Evolutionary conservation across 2,797 vertebrate genomes (phyloP).

Genomic region (Oreonectes daqikongensis): DNA sequence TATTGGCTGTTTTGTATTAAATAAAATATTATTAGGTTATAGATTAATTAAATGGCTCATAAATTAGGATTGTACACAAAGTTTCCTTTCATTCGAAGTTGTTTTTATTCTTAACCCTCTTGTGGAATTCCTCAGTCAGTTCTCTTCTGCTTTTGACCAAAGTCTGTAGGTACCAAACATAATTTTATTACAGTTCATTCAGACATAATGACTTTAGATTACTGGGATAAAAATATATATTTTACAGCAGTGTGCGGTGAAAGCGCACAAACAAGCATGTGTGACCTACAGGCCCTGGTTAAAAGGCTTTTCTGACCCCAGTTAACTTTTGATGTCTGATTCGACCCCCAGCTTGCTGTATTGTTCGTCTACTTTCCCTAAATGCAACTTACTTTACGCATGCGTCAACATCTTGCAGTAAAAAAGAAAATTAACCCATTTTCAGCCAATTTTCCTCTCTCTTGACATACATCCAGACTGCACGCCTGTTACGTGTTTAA

Average conservation of each 20-base stretch:
- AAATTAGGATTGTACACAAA: neutral
- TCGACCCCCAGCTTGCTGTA: constrained; percentile 76
- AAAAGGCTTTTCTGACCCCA: constrained; percentile 65
- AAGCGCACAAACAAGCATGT: constrained; percentile 46
- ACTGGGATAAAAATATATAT: neutral
- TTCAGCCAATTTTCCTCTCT: constrained; percentile 85
- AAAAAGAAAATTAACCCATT: constrained; percentile 83
- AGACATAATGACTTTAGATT: neutral
- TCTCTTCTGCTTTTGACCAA: constrained; percentile 71
- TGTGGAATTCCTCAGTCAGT: constrained; percentile 82
- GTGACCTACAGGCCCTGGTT: constrained; percentile 73
- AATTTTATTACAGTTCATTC: neutral
- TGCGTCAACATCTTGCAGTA: constrained; percentile 90
- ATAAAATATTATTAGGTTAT: neutral
- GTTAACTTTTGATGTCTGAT: constrained; percentile 61
- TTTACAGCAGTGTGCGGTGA: neutral
- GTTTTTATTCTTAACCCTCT: constrained; percentile 72
- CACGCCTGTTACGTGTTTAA: constrained; percentile 86
- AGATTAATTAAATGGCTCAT: neutral
- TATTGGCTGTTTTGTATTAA: too few species aligned
- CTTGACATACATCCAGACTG: constrained; percentile 93
- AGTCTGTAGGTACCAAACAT: constrained; percentile 72
- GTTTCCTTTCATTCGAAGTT: neutral
- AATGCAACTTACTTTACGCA: constrained; percentile 99
- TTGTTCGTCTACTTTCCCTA: constrained; percentile 94